Percentiles rank a stretch among this genome's conserved stretches.
Evolutionary conservation across 2,797 vertebrate species (phyloP).

Genomic region (Melanotaenia pygmaea): DNA sequence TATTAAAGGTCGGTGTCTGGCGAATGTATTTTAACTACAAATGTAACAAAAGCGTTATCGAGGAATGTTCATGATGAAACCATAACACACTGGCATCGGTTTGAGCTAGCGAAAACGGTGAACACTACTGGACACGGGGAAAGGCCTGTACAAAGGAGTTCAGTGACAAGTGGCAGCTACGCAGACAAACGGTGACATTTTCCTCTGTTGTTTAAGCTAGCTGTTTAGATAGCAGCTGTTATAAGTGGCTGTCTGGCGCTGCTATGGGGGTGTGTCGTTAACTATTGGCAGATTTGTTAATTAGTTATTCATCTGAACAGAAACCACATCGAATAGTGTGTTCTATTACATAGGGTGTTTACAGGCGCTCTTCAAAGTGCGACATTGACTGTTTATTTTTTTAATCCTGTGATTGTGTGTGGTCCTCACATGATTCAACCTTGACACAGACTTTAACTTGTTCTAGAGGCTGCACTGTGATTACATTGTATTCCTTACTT

Average conservation of each 20-base stretch:
- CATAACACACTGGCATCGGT: constrained; percentile 22
- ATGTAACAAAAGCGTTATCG: constrained; percentile 29
- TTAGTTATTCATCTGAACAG: constrained; percentile 23
- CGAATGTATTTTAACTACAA: constrained; percentile 13
- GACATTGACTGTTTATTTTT: constrained; percentile 1
- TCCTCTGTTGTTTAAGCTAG: background rate
- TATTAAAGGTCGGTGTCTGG: constrained; percentile 28
- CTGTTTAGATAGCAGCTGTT: background rate
- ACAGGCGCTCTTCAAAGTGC: constrained; percentile 17
- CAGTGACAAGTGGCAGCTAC: constrained; percentile 31
- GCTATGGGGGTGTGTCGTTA: constrained; percentile 25
- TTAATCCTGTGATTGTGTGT: background rate
- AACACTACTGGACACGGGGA: constrained; percentile 44
- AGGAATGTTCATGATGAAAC: constrained; percentile 27
- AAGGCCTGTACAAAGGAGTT: constrained; percentile 54
- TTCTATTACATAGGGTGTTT: constrained; percentile 33
- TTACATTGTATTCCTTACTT: background rate
- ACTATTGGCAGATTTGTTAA: constrained; percentile 34
- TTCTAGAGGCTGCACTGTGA: constrained; percentile 7
- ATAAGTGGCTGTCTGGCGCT: constrained; percentile 10
- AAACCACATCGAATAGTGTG: background rate
- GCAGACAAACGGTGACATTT: constrained; percentile 18
- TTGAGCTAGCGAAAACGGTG: constrained; percentile 59
- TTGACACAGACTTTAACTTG: constrained; percentile 17
- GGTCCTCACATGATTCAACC: constrained; percentile 3